Evolutionary conservation across 2,797 vertebrate genomes (phyloP).

Genomic region (Arnoldichthys spilopterus): DNA sequence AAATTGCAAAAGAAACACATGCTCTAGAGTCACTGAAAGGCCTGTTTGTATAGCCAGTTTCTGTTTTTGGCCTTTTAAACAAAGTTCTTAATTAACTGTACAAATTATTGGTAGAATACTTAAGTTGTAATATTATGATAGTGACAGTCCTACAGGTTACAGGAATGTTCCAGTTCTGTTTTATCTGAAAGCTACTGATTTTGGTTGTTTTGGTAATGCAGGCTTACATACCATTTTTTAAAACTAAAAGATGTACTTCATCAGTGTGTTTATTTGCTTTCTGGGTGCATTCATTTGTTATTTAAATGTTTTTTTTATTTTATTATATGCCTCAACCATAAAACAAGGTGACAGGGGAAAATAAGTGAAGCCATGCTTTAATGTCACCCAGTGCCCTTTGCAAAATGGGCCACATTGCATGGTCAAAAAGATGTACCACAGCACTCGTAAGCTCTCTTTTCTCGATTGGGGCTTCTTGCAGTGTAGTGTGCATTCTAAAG

Average conservation of each 20-base stretch:
- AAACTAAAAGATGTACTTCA: neutral
- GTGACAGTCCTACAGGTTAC: too few relatives aligned
- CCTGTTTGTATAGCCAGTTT: too few relatives aligned
- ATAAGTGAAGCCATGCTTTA: constrained; percentile 11
- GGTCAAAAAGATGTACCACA: neutral
- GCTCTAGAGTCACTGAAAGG: too few relatives aligned
- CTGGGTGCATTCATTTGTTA: neutral
- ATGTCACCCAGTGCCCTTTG: constrained; percentile 20
- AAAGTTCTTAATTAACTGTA: too few relatives aligned
- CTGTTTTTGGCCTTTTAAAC: too few relatives aligned
- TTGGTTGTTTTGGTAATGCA: neutral
- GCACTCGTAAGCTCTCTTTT: neutral
- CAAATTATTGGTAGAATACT: too few relatives aligned
- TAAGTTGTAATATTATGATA: too few relatives aligned
- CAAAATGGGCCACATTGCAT: neutral
- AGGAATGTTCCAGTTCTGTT: too few relatives aligned
- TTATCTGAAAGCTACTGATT: too few relatives aligned
- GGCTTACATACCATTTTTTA: neutral
- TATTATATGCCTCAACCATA: neutral
- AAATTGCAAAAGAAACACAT: too few relatives aligned
- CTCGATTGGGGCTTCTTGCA: neutral
- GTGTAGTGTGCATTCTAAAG: constrained; percentile 7
- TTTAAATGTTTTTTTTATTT: neutral
- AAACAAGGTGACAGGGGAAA: neutral
- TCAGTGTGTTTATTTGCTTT: neutral